Percentiles rank a stretch among this genome's conserved stretches.
phyloP scores from a whole-genome alignment of 1,140 invertebrate genomes.

The Adoxophyes honmai region DNA sequence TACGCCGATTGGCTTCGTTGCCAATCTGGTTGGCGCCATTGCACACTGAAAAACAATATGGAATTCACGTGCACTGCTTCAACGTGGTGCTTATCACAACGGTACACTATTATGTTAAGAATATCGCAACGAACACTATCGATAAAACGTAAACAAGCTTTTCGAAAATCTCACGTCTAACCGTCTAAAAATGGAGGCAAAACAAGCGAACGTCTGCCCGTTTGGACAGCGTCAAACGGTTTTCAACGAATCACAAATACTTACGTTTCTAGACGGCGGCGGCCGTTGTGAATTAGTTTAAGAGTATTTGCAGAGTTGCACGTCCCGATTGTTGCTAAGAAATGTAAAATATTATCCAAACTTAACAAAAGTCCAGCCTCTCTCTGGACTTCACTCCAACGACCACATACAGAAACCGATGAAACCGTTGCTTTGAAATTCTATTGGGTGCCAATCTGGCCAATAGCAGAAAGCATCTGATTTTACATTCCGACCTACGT shows the following conservation, averaged over 20 bases:
- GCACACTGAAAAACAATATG: conserved; percentile 41
- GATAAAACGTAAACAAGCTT: conserved; percentile 34
- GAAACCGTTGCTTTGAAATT: conserved; percentile 70
- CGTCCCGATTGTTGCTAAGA: conserved; percentile 31
- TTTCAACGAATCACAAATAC: conserved; percentile 40
- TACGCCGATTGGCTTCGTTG: conserved; percentile 69
- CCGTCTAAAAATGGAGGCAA: conserved; percentile 68
- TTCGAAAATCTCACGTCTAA: conserved; percentile 46
- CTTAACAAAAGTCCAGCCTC: conserved; percentile 52
- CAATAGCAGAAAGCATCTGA: conserved; percentile 34
- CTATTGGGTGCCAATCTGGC: conserved; percentile 46
- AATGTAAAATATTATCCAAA: conserved; percentile 46
- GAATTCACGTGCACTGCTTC: conserved; percentile 43
- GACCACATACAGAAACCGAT: conserved; percentile 68
- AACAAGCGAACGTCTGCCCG: conserved; percentile 59
- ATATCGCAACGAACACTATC: conserved; percentile 16
- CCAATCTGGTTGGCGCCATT: conserved; percentile 80
- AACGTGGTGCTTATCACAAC: conserved; percentile 21
- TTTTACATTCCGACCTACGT: conserved; percentile 35
- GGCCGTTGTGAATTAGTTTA: conserved; percentile 48
- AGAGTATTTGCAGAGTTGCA: conserved; percentile 41
- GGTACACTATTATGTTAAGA: not conserved
- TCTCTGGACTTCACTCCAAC: conserved; percentile 53
- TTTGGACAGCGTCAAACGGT: conserved; percentile 42
- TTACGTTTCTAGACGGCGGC: conserved; percentile 47